Base-by-base conservation (phyloP, 92 coral and sea anemone genomes). In the Zoanthus sociatus region DNA sequence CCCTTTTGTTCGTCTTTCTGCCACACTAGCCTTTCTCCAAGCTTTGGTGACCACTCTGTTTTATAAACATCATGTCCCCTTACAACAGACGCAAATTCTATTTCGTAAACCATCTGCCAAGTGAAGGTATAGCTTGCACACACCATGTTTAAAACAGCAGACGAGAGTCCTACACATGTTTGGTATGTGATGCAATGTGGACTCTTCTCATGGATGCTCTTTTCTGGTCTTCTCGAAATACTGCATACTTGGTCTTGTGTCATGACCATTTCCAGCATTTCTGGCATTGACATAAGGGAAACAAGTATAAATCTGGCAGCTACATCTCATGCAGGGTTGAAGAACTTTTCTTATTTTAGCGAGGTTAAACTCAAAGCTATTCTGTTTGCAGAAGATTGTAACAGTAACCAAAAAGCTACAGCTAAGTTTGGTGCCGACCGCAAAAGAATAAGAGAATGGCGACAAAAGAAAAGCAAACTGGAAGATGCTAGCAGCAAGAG, bases 361-460 rank as follows among this genome's bases (percentile, higher is more conserved):
- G 85, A 53, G 73, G 61, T 53, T 53, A 53, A 53, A 79, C 53
- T 53, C 53, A 58, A 79, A 74, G 70, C 71, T 53, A 74, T 53
- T 58, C 71, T 21, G 61, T 53, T 53, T 79, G 85, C 85, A 58
- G 85, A 79, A 61, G 85, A 79, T 58, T 79, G 79, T 73, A 70
- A 45, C 79, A 70, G 79, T 71, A 84, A 84, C 56, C 79, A 72
- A 54, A 71, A 84, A 71, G 88, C 88, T 53, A 72, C 79, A 71
- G 88, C 88, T 73, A 84, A 73, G 88, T 84, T 84, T 84, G 88
- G 88, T 71, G 79, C 73, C 71, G 72, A 84, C 88, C 74, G 88
- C 88, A 84, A 84, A 26, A 84, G 88, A 84, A 84, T 84, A 84
- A 84, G 88, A 73, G 88, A 84, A 84, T 88, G 88, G 91, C 88